A percentile compares a stretch with the other conserved stretches of the same genome.
Conservation (phyloP, 2,113 vertebrate species). For the Australoheros scitulus region DNA sequence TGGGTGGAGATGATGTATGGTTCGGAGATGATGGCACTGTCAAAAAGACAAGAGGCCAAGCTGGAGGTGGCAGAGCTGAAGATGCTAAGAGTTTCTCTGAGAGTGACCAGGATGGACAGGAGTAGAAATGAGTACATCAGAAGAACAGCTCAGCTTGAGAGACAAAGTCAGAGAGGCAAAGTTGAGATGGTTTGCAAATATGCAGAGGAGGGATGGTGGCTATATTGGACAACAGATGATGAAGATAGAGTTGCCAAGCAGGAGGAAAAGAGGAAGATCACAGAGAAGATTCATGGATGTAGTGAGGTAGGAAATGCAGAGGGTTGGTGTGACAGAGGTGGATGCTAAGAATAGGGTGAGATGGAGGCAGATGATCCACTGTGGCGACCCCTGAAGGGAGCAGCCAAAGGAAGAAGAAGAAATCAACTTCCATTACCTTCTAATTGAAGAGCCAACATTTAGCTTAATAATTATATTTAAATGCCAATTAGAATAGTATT, state of each 20-base stretch:
- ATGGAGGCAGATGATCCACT: not conserved
- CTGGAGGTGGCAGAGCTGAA: not conserved
- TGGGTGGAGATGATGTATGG: not conserved
- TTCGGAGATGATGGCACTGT: not conserved
- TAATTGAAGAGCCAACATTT: too few species aligned
- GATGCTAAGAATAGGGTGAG: not conserved
- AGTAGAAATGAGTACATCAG: not conserved
- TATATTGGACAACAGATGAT: not conserved
- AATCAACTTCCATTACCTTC: too few species aligned
- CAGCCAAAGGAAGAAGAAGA: too few species aligned
- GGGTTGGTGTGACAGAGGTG: not conserved
- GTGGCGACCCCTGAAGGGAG: not conserved
- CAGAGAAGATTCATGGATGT: not conserved
- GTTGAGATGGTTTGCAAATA: not conserved
- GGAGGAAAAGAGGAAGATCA: not conserved
- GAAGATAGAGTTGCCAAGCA: not conserved
- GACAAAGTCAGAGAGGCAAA: not conserved
- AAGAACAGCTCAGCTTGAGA: not conserved
- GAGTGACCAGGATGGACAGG: not conserved
- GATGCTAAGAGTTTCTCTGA: not conserved
- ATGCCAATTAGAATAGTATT: not conserved
- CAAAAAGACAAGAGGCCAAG: not conserved
- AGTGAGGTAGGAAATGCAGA: not conserved
- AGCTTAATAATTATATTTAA: too few species aligned
- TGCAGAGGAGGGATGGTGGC: not conserved